Base-by-base conservation (phyloP, 1,140 invertebrate species). In the Zaprionus ghesquierei region DNA sequence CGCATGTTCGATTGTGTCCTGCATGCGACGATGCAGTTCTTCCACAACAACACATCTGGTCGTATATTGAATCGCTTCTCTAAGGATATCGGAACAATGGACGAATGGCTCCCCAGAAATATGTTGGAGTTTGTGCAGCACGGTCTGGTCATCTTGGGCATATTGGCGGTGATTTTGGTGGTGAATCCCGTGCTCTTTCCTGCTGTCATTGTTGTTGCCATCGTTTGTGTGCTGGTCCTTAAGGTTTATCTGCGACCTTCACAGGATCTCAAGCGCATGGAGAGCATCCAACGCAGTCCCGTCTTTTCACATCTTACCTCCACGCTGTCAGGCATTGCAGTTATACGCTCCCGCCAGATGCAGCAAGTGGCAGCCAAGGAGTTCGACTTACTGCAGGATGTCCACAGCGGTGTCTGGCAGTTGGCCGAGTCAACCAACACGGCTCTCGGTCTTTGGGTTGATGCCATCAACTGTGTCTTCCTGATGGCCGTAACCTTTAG, bases 271-370 rank as follows among this genome's bases (percentile, higher is more conserved):
- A 98, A 98, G 91, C 94, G 97, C 73, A 92, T 97, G 15, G 96
- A 97, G 91, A 96, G 95, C 70, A 94, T 94, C 51, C 94, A 96
- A 10, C 94, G 95, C 54, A 96, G 95, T 92, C 97, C 97, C 0
- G 94, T 98, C 1, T 97, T 97, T 81, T 96, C 96, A 0, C 96
- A 98, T 72, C 93, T 98, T 35, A 96, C 95, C 23, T 94, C 96
- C 0, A 95, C 96, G 0, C 80, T 98, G 2, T 94, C 95, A 68
- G 97, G 97, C 2, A 92, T 98, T 9, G 94, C 95, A 53, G 97
- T 97, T 0, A 97, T 98, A 33, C 93, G 97, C 65, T 96, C 97
- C 5, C 94, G 95, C 23, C 93, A 94, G 20, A 92, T 94, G 10
- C 93, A 96, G 86, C 92, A 93, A 59, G 92, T 95, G 59, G 93